These are phyloP conservation scores for Andricus quercusramuli DNA, from an alignment of 2,888 invertebrate species.

Conservation along the genomic window DNA sequence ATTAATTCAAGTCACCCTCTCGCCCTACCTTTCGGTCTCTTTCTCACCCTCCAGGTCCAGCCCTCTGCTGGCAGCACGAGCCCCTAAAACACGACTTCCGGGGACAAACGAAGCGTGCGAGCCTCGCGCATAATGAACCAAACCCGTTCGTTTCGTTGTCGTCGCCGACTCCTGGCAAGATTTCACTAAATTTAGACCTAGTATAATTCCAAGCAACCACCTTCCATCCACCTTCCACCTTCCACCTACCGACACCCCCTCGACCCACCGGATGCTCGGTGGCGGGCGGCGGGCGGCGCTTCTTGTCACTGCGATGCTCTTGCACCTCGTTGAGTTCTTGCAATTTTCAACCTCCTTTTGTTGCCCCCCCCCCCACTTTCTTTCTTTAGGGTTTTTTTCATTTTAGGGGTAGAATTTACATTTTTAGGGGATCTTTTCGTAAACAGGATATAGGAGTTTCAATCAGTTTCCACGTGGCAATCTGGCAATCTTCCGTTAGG, in stretches of 20 bases:
- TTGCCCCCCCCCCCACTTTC: background rate
- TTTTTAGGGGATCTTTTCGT: background rate
- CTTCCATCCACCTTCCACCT: too few species aligned
- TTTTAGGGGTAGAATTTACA: background rate
- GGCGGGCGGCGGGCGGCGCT: too few species aligned
- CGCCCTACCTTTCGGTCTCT: constrained; percentile 52
- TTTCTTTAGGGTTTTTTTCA: background rate
- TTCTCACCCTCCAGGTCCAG: constrained; percentile 54
- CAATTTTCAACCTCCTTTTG: background rate
- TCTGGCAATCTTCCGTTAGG: background rate
- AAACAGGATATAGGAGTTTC: background rate
- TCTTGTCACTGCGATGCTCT: constrained; percentile 22
- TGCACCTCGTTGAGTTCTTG: constrained; percentile 18
- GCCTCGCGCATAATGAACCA: constrained; percentile 78
- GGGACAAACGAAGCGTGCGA: constrained; percentile 77
- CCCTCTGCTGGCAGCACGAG: constrained; percentile 50
- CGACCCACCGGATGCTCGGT: constrained; percentile 16
- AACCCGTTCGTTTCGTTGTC: constrained; percentile 70
- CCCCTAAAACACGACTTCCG: constrained; percentile 74
- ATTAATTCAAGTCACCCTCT: constrained; percentile 73
- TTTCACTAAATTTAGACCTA: constrained; percentile 61
- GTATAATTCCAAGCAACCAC: constrained; percentile 17
- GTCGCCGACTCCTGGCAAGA: constrained; percentile 55
- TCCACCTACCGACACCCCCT: background rate
- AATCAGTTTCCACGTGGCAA: background rate